Percentiles rank a stretch among this genome's conserved stretches.
These are phyloP conservation scores for Idaea biselata DNA, from an alignment of 2,888 invertebrate genomes.

Conservation along the genomic window DNA sequence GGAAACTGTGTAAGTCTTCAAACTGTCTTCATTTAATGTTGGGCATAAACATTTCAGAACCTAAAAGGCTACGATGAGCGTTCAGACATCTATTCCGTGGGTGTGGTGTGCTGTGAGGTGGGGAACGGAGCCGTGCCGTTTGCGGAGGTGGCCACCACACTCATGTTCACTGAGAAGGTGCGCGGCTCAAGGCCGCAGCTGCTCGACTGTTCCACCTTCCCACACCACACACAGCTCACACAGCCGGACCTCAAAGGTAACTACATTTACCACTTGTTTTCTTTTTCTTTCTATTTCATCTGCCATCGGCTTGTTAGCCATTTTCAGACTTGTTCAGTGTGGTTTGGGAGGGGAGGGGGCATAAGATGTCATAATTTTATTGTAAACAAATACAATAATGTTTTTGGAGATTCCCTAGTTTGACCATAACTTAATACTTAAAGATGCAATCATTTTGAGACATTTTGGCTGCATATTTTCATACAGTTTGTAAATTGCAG, in stretches of 20 bases:
- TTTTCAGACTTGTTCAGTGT: too few relatives aligned
- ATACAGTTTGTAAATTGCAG: background rate
- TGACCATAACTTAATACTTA: too few relatives aligned
- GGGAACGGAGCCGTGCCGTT: conserved; percentile 95
- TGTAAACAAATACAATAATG: too few relatives aligned
- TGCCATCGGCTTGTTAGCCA: too few relatives aligned
- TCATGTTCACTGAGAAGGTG: conserved; percentile 95
- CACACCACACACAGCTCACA: conserved; percentile 62
- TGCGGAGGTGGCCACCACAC: conserved; percentile 90
- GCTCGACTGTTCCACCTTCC: conserved; percentile 86
- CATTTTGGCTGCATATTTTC: too few relatives aligned
- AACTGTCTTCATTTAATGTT: background rate
- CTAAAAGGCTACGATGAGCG: conserved; percentile 92
- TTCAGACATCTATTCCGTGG: conserved; percentile 95
- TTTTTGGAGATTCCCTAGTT: too few relatives aligned
- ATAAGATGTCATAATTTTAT: too few relatives aligned
- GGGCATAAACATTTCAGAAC: conserved; percentile 73
- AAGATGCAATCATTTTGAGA: too few relatives aligned
- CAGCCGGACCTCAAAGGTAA: conserved; percentile 66
- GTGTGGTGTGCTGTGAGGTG: conserved; percentile 92
- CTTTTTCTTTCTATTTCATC: too few relatives aligned
- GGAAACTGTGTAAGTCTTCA: too few relatives aligned
- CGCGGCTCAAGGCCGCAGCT: conserved; percentile 88
- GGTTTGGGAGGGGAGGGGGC: too few relatives aligned
- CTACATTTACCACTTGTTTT: background rate